Evolutionary conservation across 2,797 vertebrate genomes (phyloP).

Genomic region (Pangasius larnaudii): DNA sequence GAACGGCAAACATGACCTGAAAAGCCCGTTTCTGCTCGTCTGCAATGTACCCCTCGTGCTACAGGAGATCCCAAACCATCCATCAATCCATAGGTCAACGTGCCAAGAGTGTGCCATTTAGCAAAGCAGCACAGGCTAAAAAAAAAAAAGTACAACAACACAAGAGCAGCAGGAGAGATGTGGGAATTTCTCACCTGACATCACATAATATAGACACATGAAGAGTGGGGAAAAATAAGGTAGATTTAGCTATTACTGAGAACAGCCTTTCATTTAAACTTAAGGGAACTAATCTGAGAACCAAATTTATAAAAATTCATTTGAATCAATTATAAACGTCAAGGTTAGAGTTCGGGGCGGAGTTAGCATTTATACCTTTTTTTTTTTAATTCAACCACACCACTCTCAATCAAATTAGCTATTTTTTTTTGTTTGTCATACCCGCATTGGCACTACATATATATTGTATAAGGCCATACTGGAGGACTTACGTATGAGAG

Average conservation of each 20-base stretch:
- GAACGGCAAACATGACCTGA: slow-evolving; percentile 53
- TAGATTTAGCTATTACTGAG: background rate
- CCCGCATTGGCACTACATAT: background rate
- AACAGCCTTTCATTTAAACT: slow-evolving; percentile 69
- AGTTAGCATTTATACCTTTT: background rate
- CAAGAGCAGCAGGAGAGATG: slow-evolving; percentile 51
- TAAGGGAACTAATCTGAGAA: background rate
- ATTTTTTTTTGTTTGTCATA: background rate
- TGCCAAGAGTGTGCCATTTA: slow-evolving; percentile 65
- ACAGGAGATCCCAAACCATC: slow-evolving; percentile 57
- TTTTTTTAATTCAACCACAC: background rate
- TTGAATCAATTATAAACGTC: background rate
- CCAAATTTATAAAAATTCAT: background rate
- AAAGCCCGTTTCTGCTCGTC: slow-evolving; percentile 50
- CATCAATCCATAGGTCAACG: slow-evolving; percentile 67
- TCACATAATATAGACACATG: background rate
- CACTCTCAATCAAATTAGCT: background rate
- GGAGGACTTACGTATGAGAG: background rate
- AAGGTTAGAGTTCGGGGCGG: background rate
- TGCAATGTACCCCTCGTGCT: slow-evolving; percentile 39
- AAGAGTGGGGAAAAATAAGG: slow-evolving; percentile 11
- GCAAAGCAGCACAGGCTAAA: slow-evolving; percentile 49
- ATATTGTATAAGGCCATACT: background rate
- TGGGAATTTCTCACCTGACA: slow-evolving; percentile 43
- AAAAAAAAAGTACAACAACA: slow-evolving; percentile 40